Evolutionary conservation across 2,888 invertebrate species (phyloP), one percentile per base, ranked within the genome.

Genomic region (Cheilosia variabilis): DNA sequence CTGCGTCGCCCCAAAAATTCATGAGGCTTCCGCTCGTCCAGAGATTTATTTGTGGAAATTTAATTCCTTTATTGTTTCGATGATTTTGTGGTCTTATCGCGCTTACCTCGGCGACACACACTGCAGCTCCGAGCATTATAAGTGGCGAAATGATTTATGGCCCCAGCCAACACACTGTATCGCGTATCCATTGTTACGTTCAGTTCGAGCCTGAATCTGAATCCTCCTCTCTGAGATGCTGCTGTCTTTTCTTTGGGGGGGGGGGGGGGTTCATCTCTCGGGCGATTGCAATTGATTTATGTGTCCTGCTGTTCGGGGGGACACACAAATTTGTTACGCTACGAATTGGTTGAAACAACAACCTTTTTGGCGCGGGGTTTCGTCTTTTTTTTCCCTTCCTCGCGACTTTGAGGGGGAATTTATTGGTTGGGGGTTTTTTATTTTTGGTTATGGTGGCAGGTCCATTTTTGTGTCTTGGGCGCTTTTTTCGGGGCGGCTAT

Each of bases 311-410:
- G 73, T 63, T 68, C 13, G 34, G 62, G 57, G 65, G 72, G 73
- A 83, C 83, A 83, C 52, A 63, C 10, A 78, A 83, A 83, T 83
- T 83, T 83, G 78, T 83, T 83, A 68, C 73, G 73, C 83, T 78
- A 78, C 78, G 83, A 78, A 73, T 83, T 78, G 77, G 53, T 78
- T 83, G 31, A 73, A 73, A 78, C 60, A 77, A 72, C 62, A 62
- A 69, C 53, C n/a, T 55, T 80, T 73, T 80, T 73, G 50, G 47
- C 43, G 68, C 10, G 22, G 15, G 19, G 43, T 60, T 19, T 60
- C 53, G 45, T 43, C n/a, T 55, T 60, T 41, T 62, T 52, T 60
- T 60, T 41, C 53, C 52, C n/a, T 5, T 27, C 15, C 19, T 24
- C 13, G 45, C 17, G 34, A 45, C 24, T 47, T 13, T 43, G 37